Evolutionary conservation across 2,797 vertebrate species (phyloP), one percentile per base, ranked within the genome.

Genomic region (Labroides dimidiatus): DNA sequence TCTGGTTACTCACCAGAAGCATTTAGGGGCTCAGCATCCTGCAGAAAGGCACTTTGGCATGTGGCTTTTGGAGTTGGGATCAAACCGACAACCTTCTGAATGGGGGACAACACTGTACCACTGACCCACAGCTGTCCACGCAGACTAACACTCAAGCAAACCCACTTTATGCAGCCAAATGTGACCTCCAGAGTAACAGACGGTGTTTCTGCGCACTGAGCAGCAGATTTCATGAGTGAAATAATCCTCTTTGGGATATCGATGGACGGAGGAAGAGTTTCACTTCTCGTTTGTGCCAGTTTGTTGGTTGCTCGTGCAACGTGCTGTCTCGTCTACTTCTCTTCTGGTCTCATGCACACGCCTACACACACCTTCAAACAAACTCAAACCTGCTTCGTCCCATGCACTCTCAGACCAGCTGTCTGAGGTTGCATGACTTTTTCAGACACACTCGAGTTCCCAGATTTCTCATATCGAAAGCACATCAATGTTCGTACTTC

Each of bases 401-500:
- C 14, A 4, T 0, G 0, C 17, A 2, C 27, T 49, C 11, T 19
- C 36, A 39, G 14, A 54, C 10, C 2, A 14, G 14, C 2, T 51
- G 1, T 65, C 19, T 30, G 14, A 10, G 49, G 20, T 62, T 63
- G 54, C 59, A 62, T 20, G 20, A 55, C 47, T 39, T 73, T 47
- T 49, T 50, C n/a, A 37, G 17, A 27, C 27, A 24, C 6, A 24
- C 30, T 16, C 24, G 15, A 48, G 43, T 45, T 55, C 49, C 50
- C 58, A 14, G 2, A 51, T 42, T 64, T 83, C 48, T 67, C 67
- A 86, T 42, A 77, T 1, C 64, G 74, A 83, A 82, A 81, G 72
- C 20, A 4, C 27, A 42, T 51, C 19, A 24, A 42, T 53, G 6
- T 41, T 60, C 30, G 14, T 19, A 80, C 88, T 89, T 86, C 84